These are phyloP conservation scores for Lordiphosa fenestrarum DNA, from an alignment of 2,888 invertebrate species.

Conservation along the genomic window DNA sequence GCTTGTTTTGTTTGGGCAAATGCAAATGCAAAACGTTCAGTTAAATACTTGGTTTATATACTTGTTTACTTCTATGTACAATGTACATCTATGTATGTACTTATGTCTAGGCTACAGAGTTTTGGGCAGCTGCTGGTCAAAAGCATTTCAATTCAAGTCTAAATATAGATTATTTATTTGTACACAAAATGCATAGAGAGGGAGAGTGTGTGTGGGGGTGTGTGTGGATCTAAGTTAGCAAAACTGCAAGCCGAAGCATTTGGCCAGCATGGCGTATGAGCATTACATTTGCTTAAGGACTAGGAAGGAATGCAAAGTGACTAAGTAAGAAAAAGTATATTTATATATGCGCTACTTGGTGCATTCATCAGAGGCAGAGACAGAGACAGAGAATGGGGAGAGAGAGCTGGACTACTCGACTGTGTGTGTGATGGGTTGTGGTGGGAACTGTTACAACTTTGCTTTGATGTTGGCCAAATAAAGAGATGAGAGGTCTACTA, in stretches of 20 bases:
- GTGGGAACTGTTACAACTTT: conserved; percentile 40
- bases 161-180: conserved; percentile 8
- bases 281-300: conserved; percentile 36
- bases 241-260: conserved; percentile 54
- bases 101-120: conserved; percentile 24
- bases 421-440: conserved; percentile 1
- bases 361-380: conserved; percentile 19
- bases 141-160: conserved; percentile 24
- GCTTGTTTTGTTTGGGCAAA: conserved; percentile 15
- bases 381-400: conserved; percentile 5
- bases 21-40: conserved; percentile 39
- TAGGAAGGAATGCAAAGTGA: conserved; percentile 41
- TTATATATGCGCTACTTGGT: conserved; percentile 33
- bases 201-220: not conserved
- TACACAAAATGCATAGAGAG: conserved; percentile 7
- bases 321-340: conserved; percentile 24
- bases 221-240: conserved; percentile 15
- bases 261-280: conserved; percentile 52
- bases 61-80: conserved; percentile 5
- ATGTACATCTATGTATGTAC: conserved; percentile 25
- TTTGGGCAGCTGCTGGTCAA: conserved; percentile 19
- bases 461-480: conserved; percentile 44
- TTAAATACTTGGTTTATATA: conserved; percentile 23
- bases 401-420: conserved; percentile 1
- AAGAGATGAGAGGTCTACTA: conserved; percentile 40